Conservation (phyloP, 2,113 vertebrate species). For the Thalassarche chlororhynchos region DNA sequence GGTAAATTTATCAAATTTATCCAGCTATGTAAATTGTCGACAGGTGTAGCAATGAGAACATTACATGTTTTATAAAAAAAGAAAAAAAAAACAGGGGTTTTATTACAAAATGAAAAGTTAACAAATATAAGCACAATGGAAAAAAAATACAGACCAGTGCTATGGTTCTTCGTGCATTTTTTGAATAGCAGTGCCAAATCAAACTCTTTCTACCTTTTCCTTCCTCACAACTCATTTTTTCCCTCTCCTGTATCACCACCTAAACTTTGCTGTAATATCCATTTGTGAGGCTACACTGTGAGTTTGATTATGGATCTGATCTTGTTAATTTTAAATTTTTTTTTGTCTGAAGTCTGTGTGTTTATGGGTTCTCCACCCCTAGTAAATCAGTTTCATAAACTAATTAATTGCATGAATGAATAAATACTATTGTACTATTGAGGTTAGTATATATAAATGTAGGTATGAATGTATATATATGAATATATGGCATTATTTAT, state of each 20-base stretch:
- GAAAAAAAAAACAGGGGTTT: fast-evolving
- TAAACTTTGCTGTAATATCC: neutral
- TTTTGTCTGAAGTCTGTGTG: neutral
- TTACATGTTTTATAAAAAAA: neutral
- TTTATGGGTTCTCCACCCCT: neutral
- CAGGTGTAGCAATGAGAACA: neutral
- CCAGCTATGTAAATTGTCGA: neutral
- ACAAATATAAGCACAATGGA: neutral
- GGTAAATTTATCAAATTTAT: neutral
- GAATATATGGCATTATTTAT: neutral
- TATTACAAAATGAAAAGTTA: neutral
- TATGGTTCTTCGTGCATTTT: neutral
- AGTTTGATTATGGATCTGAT: neutral
- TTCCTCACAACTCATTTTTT: neutral
- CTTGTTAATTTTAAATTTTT: neutral
- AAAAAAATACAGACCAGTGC: neutral
- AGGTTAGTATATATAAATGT: neutral
- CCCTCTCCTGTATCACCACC: neutral
- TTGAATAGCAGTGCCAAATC: neutral
- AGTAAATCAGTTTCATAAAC: neutral
- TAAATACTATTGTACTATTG: neutral
- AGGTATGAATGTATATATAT: neutral
- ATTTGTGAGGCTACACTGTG: neutral
- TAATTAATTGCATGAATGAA: neutral
- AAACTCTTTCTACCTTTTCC: neutral